Evolutionary conservation across 2,888 invertebrate species (phyloP).

Genomic region (Sphaeridia pumilis): DNA sequence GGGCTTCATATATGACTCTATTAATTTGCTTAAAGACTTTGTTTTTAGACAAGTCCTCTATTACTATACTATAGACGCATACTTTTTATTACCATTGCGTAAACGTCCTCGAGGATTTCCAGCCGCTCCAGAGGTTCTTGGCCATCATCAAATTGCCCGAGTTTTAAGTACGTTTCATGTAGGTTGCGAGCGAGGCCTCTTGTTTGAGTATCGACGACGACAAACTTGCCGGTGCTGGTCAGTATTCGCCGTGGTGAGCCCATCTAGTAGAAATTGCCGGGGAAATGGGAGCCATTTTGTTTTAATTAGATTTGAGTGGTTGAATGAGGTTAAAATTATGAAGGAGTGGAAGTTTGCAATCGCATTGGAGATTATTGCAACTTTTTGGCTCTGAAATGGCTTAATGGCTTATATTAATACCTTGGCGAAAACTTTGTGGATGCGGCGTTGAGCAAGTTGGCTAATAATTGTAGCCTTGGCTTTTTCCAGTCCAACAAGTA

Average conservation of each 20-base stretch:
- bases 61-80: no score
- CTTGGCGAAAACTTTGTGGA: slow-evolving; percentile 15
- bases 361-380: no score
- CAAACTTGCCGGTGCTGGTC: slow-evolving; percentile 53
- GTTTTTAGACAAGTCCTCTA: no score
- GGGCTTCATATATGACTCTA: no score
- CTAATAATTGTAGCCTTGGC: slow-evolving; percentile 25
- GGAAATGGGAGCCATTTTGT: no score
- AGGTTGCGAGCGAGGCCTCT: slow-evolving; percentile 66
- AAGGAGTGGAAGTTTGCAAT: no score
- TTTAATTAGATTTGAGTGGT: no score
- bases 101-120: slow-evolving; percentile 57
- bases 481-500: slow-evolving; percentile 29
- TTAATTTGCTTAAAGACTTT: no score
- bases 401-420: no score
- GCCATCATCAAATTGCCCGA: slow-evolving; percentile 48
- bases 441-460: slow-evolving; percentile 11
- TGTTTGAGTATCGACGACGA: slow-evolving; percentile 69
- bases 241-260: slow-evolving; percentile 58
- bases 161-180: slow-evolving; percentile 57
- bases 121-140: slow-evolving; percentile 47
- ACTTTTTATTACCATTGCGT: slow-evolving; percentile 52
- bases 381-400: no score
- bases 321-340: no score
- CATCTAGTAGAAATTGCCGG: no score